Conservation (phyloP, 2,797 vertebrate species). For the Enteromius treurensis region DNA sequence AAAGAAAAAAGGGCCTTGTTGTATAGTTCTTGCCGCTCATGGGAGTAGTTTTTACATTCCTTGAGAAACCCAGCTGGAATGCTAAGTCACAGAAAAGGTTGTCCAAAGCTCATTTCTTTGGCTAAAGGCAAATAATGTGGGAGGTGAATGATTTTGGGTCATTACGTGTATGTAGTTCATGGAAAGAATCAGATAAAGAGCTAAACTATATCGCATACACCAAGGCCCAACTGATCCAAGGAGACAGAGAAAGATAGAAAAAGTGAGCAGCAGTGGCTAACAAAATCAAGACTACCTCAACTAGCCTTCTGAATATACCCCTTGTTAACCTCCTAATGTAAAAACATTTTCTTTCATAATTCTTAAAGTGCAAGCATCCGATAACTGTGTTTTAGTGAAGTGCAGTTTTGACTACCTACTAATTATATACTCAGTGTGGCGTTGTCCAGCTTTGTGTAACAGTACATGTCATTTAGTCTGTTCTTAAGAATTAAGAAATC, state of each 20-base stretch:
- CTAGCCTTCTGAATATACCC: conserved; percentile 57
- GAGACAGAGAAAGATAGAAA: conserved; percentile 13
- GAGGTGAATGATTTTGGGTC: conserved; percentile 38
- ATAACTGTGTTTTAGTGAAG: not conserved
- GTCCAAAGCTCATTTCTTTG: conserved; percentile 63
- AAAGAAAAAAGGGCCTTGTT: conserved; percentile 7
- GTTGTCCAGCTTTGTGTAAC: conserved; percentile 28
- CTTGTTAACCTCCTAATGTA: not conserved
- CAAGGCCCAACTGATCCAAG: conserved; percentile 62
- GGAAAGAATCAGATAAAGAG: conserved; percentile 64
- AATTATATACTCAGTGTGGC: not conserved
- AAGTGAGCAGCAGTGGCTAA: conserved; percentile 20
- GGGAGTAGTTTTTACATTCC: conserved; percentile 37
- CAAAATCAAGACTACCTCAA: conserved; percentile 64
- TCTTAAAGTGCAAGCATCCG: not conserved
- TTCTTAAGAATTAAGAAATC: conserved; percentile 63
- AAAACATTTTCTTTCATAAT: not conserved
- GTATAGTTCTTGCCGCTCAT: conserved; percentile 16
- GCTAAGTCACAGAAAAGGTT: conserved; percentile 46
- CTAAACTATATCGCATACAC: conserved; percentile 59
- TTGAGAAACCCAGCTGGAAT: conserved; percentile 46
- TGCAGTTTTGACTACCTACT: conserved; percentile 10
- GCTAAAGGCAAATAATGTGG: conserved; percentile 50
- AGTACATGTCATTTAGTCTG: conserved; percentile 37
- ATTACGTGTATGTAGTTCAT: conserved; percentile 31